Conservation (phyloP, 2,113 vertebrate species). For the Hemiprocne comata region DNA sequence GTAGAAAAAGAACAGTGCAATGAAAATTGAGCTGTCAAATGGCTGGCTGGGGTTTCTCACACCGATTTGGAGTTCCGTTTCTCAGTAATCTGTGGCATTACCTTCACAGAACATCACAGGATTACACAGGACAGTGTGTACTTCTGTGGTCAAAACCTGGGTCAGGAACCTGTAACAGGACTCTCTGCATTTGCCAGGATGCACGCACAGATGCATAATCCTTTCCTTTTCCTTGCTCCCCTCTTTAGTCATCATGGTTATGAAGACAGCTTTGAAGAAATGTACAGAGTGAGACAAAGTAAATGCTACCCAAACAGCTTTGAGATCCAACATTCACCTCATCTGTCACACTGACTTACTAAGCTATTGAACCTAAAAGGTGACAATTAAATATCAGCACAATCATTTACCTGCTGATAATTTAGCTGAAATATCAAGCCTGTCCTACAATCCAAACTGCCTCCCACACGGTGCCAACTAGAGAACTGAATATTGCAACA, state of each 20-base stretch:
- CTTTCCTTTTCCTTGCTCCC: neutral
- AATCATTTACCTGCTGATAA: neutral
- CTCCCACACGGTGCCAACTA: neutral
- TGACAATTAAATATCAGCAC: constrained; percentile 43
- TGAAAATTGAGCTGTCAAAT: neutral
- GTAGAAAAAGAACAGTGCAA: neutral
- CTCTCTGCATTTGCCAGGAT: neutral
- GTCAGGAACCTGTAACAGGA: neutral
- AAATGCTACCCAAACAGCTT: neutral
- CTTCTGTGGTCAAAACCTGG: neutral
- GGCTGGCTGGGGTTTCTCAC: neutral
- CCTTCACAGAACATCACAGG: neutral
- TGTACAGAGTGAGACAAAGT: neutral
- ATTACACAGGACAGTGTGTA: accelerated
- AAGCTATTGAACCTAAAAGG: constrained; percentile 27
- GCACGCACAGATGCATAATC: neutral
- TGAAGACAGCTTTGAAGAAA: neutral
- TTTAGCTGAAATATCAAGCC: constrained; percentile 40
- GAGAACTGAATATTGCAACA: neutral
- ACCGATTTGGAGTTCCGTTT: neutral
- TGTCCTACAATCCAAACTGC: neutral
- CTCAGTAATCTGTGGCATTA: neutral
- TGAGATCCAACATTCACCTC: neutral
- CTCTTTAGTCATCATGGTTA: neutral
- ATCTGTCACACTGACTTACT: constrained; percentile 21